These are phyloP conservation scores for Actinopyga echinites DNA, from an alignment of 53 echinoderm and acorn worm species.

Conservation along the genomic window DNA sequence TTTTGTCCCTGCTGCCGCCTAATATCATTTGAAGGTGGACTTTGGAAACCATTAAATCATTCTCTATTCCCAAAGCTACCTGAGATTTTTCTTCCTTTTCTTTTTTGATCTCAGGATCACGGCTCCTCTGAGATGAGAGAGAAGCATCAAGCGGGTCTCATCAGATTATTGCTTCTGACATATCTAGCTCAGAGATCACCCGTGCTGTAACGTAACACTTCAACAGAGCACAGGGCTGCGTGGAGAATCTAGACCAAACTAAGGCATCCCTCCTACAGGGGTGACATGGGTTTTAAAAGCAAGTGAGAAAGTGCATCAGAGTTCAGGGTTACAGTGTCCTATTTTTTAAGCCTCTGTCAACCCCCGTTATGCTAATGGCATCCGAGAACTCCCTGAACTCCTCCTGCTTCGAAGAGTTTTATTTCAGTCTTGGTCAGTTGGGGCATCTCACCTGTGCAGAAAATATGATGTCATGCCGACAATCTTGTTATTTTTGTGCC, in stretches of 20 bases:
- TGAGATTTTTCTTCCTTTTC: too few species aligned
- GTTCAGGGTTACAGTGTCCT: conserved; percentile 28
- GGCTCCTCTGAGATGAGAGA: too few species aligned
- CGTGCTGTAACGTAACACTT: background rate
- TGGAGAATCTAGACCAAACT: conserved; percentile 2
- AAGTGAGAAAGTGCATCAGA: conserved; percentile 1
- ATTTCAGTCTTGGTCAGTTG: conserved; percentile 1
- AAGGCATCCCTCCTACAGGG: conserved; percentile 13
- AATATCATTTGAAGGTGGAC: too few species aligned
- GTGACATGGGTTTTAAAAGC: background rate
- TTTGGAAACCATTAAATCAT: too few species aligned
- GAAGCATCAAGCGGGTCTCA: too few species aligned
- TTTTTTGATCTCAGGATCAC: too few species aligned
- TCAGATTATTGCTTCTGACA: background rate
- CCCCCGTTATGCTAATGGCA: background rate
- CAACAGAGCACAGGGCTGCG: background rate
- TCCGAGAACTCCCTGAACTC: background rate
- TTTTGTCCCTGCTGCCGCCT: background rate
- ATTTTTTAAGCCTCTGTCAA: conserved; percentile 6
- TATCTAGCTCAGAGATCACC: conserved; percentile 29
- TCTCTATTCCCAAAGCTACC: too few species aligned
- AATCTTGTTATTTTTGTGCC: too few species aligned
- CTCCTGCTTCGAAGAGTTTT: background rate
- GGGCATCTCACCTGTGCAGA: conserved; percentile 10
- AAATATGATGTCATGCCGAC: background rate